Base-by-base conservation (phyloP, 2,113 vertebrate species). In the Amazona vittata region DNA sequence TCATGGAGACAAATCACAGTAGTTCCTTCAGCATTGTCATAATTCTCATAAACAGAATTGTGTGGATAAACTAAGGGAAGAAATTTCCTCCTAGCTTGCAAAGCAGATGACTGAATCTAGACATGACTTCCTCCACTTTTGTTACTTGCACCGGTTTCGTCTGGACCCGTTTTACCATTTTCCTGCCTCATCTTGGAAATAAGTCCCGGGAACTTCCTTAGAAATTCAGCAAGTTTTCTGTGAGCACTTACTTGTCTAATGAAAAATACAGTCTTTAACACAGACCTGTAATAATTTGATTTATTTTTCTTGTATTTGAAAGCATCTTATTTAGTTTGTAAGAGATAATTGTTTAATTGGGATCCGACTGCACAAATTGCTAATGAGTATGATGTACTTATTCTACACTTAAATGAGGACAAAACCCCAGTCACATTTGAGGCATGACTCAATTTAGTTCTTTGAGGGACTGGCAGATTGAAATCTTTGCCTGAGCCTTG, bases 341-440 rank as follows among this genome's bases (percentile, higher is more conserved):
- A 69, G 29, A 80, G 82, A 75, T 84, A 95, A 96, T 97, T 90
- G 91, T 80, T 96, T 85, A 94, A 92, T 94, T 75, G 80, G 59
- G 28, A 83, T 22, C 52, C 46, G 77, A 55, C 95, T 93, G 78
- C 63, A 91, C 22, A 88, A 93, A 74, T 78, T 69, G 85, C 67
- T 86, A 67, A 4, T 22, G 53, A 87, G 83, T 71, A 68, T 57
- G 46, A 71, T 37, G 37, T 37, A 37, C 68, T 50, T 10, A 93
- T 86, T 80, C 65, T 79, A 67, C 69, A 86, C 37, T 68, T 83
- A 90, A 92, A 94, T 53, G 62, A 59, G 39, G 10, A 82, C 55
- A 47, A 85, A 95, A 92, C 15, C 10, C 20, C 28, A 63, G 50
- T 67, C n/a, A 75, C 11, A 94, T 93, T 82, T 87, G 68, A 91